A percentile compares a stretch with the other conserved stretches of the same genome.
These are phyloP conservation scores for Nesidiocoris tenuis DNA, from an alignment of 2,888 invertebrate genomes.

Conservation along the genomic window DNA sequence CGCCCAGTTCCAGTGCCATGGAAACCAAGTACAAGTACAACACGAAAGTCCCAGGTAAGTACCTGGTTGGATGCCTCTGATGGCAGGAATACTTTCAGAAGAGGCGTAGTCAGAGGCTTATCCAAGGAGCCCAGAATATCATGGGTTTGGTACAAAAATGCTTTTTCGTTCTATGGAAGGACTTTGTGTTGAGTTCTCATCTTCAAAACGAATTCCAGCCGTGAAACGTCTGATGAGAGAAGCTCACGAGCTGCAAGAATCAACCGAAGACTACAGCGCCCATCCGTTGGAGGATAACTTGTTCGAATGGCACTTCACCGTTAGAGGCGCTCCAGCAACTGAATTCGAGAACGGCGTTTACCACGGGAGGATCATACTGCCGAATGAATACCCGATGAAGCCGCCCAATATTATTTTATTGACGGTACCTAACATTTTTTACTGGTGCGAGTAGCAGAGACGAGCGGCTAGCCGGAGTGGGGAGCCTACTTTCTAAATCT, in stretches of 20 bases:
- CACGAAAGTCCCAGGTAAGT: conserved; percentile 62
- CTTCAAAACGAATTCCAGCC: too few species aligned
- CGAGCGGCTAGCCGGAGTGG: too few species aligned
- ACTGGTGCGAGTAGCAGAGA: too few species aligned
- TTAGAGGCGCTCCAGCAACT: conserved; percentile 81
- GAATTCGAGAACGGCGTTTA: conserved; percentile 90
- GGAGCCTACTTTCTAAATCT: too few species aligned
- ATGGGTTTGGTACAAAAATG: too few species aligned
- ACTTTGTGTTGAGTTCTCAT: too few species aligned
- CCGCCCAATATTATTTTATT: conserved; percentile 91
- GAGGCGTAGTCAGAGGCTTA: too few species aligned
- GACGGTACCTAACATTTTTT: conserved; percentile 74
- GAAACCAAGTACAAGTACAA: conserved; percentile 60
- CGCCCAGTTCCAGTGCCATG: too few species aligned
- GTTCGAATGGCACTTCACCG: conserved; percentile 97
- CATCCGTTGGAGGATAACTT: conserved; percentile 90
- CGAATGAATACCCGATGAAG: conserved; percentile 95
- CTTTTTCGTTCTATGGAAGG: too few species aligned
- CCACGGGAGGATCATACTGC: conserved; percentile 87
- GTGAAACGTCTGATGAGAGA: conserved; percentile 92
- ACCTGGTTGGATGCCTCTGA: conserved; percentile 2
- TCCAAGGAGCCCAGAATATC: too few species aligned
- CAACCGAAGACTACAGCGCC: conserved; percentile 87
- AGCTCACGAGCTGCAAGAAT: conserved; percentile 78
- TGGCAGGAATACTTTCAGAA: too few species aligned